Percentiles rank a stretch among this genome's conserved stretches.
These are phyloP conservation scores for Pilophorus perplexus DNA, from an alignment of 2,888 invertebrate genomes.

Conservation along the genomic window DNA sequence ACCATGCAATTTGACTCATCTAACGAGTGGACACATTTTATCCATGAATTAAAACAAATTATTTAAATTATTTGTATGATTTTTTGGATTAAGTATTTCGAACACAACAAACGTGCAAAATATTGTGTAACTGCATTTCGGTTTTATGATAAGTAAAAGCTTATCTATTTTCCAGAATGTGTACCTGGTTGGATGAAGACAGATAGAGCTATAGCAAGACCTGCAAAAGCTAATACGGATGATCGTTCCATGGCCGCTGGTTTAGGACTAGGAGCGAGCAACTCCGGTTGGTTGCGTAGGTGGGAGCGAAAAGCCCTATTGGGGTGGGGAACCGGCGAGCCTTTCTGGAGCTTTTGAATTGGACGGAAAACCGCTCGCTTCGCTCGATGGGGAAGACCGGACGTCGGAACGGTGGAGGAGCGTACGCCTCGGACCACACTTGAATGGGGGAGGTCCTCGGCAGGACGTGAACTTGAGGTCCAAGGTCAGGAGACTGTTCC, in stretches of 20 bases:
- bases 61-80: too few species aligned
- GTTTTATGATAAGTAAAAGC: too few species aligned
- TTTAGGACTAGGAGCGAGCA: conserved; percentile 21
- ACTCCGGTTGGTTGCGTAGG: not conserved
- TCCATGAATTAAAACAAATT: too few species aligned
- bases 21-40: too few species aligned
- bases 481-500: conserved; percentile 1
- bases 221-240: conserved; percentile 6
- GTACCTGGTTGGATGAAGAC: conserved; percentile 22
- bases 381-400: not conserved
- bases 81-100: too few species aligned
- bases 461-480: not conserved
- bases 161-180: too few species aligned
- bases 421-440: not conserved
- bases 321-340: not conserved
- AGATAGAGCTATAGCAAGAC: conserved; percentile 5
- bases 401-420: not conserved
- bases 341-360: not conserved
- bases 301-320: conserved; percentile 12
- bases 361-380: not conserved
- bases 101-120: too few species aligned
- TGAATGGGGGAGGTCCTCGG: not conserved
- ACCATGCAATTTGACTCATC: too few species aligned
- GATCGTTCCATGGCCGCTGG: conserved; percentile 33
- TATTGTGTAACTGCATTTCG: too few species aligned